Evolutionary conservation across 2,113 vertebrate species (phyloP).

Genomic region (Halcyon senegalensis): DNA sequence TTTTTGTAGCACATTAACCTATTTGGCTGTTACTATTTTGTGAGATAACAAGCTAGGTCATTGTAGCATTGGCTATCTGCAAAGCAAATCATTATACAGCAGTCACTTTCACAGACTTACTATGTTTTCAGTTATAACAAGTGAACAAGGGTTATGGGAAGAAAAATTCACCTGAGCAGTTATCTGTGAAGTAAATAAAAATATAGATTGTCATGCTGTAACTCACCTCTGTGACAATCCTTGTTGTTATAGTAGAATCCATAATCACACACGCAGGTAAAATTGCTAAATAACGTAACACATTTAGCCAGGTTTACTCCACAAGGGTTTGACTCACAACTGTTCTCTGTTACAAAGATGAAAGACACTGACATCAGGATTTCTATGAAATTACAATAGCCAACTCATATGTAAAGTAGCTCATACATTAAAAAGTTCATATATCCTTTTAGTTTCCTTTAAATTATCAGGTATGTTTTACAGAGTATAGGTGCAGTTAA

Average conservation of each 20-base stretch:
- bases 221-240: constrained; percentile 61
- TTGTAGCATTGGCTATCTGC: not conserved
- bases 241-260: not conserved
- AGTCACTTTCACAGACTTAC: not conserved
- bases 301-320: fast-evolving
- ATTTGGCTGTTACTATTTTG: not conserved
- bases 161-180: not conserved
- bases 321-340: fast-evolving
- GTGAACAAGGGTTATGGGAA: not conserved
- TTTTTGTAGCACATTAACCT: not conserved
- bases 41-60: constrained; percentile 20
- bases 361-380: not conserved
- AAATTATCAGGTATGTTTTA: not conserved
- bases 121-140: not conserved
- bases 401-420: not conserved
- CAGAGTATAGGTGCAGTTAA: not conserved
- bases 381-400: not conserved
- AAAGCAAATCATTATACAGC: not conserved
- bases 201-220: not conserved
- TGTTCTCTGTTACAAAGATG: fast-evolving
- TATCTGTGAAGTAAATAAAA: not conserved
- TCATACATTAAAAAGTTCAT: not conserved
- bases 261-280: not conserved
- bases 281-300: fast-evolving
- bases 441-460: not conserved